Evolutionary conservation across 2,888 invertebrate species (phyloP).

Genomic region (Steinernema scapterisci): DNA sequence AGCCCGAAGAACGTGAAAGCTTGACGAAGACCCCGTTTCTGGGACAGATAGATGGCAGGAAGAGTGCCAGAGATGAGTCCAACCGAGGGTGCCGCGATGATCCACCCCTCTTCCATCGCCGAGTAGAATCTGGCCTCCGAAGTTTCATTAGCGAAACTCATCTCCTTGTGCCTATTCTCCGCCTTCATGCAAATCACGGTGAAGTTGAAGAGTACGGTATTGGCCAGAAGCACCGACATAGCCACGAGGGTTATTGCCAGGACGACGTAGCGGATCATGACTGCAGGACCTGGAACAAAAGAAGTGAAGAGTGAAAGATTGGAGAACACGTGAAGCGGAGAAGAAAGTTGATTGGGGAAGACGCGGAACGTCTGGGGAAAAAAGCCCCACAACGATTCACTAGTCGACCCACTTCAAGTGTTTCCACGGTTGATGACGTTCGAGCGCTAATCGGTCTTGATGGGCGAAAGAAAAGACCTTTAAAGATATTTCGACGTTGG

Average conservation of each 20-base stretch:
- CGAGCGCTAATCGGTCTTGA: too few relatives aligned
- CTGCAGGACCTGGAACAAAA: background rate
- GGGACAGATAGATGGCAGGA: conserved; percentile 8
- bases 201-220: conserved; percentile 34
- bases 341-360: too few relatives aligned
- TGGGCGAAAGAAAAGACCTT: too few relatives aligned
- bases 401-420: too few relatives aligned
- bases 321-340: too few relatives aligned
- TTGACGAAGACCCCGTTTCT: conserved; percentile 19
- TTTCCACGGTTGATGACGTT: too few relatives aligned
- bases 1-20: background rate
- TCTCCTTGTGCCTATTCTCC: background rate
- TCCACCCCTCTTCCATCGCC: conserved; percentile 28
- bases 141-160: background rate
- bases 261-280: background rate
- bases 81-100: conserved; percentile 33
- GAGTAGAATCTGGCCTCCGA: conserved; percentile 7
- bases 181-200: conserved; percentile 36
- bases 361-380: too few relatives aligned
- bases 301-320: background rate
- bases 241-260: background rate
- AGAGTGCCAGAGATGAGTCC: conserved; percentile 31
- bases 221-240: background rate
- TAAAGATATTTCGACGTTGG: too few relatives aligned
- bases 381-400: too few relatives aligned